These are phyloP conservation scores for Malurus alboscapulatus DNA, from an alignment of 2,113 vertebrate genomes.

Conservation along the genomic window DNA sequence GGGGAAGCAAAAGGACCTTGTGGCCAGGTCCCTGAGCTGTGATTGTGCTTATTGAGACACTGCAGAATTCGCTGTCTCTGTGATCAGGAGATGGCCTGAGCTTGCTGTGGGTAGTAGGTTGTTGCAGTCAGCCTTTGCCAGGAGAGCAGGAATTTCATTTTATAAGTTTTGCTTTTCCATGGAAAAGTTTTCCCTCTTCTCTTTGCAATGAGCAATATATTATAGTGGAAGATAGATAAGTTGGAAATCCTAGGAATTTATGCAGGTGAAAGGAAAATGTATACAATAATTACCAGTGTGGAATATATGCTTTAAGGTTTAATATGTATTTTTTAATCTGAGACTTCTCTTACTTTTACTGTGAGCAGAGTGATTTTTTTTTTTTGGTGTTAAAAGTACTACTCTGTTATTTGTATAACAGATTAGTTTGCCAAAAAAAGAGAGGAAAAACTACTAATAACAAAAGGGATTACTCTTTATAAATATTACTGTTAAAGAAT, in stretches of 20 bases:
- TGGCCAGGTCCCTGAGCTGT: neutral
- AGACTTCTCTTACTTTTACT: slow-evolving; percentile 1
- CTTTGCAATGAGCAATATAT: neutral
- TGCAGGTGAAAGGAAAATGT: neutral
- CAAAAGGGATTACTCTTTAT: slow-evolving; percentile 55
- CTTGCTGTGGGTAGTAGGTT: neutral
- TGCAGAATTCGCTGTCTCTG: neutral
- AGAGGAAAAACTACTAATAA: slow-evolving; percentile 52
- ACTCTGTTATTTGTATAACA: slow-evolving; percentile 42
- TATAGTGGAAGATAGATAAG: neutral
- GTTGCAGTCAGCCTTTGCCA: neutral
- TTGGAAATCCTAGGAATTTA: neutral
- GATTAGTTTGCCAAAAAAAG: slow-evolving; percentile 58
- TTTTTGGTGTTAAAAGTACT: slow-evolving; percentile 26
- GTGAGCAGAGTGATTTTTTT: neutral
- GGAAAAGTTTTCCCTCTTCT: neutral
- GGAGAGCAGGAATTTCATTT: neutral
- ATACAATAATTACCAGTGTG: neutral
- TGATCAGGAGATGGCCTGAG: neutral
- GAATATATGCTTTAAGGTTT: neutral
- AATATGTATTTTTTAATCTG: slow-evolving; percentile 11
- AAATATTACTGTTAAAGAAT: slow-evolving; percentile 66
- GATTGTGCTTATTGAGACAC: neutral
- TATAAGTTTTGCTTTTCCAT: neutral
- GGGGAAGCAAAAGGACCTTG: neutral